Conservation (phyloP, 2,113 vertebrate species). For the Potamarius usumacintae region DNA sequence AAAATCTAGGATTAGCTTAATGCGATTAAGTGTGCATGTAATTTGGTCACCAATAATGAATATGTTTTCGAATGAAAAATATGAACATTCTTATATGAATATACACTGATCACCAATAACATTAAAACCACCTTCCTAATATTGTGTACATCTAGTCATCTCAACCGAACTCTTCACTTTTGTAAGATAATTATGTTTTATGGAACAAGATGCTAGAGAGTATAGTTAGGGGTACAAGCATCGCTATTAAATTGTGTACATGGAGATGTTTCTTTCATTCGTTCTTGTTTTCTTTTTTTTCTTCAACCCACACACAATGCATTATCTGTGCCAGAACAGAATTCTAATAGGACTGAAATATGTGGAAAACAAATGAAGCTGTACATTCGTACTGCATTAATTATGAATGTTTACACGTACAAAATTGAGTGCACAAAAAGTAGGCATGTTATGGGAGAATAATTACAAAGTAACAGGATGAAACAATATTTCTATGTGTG, state of each 20-base stretch:
- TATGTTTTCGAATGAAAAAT: not conserved
- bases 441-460: not conserved
- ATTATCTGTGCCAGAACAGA: not conserved
- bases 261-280: not conserved
- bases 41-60: not conserved
- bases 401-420: not conserved
- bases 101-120: not conserved
- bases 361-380: not conserved
- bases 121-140: no score
- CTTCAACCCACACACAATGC: not conserved
- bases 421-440: not conserved
- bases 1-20: not conserved
- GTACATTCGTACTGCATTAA: not conserved
- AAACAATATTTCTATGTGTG: not conserved
- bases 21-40: not conserved
- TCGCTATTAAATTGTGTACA: not conserved
- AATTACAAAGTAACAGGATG: not conserved
- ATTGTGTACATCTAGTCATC: no score
- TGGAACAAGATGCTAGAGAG: not conserved
- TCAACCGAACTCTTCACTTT: not conserved
- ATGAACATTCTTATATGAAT: not conserved
- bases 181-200: not conserved
- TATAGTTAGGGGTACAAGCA: not conserved
- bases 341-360: not conserved
- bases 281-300: no score